Percentiles rank a stretch among this genome's conserved stretches.
phyloP scores from a whole-genome alignment of 2,113 vertebrate species.

The Tyrannus savana region DNA sequence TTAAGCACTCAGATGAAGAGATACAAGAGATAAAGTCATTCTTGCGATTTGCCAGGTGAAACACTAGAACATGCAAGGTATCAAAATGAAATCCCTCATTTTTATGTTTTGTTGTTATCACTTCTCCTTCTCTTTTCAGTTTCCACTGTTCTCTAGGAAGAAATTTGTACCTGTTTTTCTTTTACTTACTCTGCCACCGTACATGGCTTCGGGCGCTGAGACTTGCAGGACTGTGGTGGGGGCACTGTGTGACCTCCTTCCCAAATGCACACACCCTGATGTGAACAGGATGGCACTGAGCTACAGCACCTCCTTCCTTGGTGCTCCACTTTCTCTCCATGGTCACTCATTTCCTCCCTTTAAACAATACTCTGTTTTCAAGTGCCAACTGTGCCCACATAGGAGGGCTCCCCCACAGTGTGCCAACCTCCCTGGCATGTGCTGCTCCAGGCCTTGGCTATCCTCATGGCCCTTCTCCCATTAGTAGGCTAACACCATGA shows the following conservation, averaged over 20 bases:
- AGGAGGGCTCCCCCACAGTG: fast-evolving
- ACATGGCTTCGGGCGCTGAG: fast-evolving
- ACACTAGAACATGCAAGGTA: not conserved
- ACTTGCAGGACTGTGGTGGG: not conserved
- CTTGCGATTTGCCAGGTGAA: not conserved
- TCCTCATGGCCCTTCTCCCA: not conserved
- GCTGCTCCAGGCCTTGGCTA: not conserved
- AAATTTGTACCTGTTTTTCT: not conserved
- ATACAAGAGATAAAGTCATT: not conserved
- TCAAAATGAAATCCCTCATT: not conserved
- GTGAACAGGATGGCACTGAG: not conserved
- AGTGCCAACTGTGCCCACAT: not conserved
- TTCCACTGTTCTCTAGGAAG: not conserved
- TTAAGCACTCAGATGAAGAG: not conserved
- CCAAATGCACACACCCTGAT: fast-evolving
- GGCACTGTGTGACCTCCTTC: not conserved
- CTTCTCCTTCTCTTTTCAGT: not conserved
- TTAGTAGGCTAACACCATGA: not conserved
- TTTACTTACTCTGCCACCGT: not conserved
- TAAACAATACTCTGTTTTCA: not conserved
- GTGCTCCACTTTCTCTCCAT: not conserved
- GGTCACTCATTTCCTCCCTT: not conserved
- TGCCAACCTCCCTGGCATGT: fast-evolving
- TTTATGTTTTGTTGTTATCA: not conserved
- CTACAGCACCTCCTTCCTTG: not conserved